Percentiles rank a stretch among this genome's conserved stretches.
These are phyloP conservation scores for Benthosema pterotum DNA, from an alignment of 2,797 vertebrate species.

Conservation along the genomic window DNA sequence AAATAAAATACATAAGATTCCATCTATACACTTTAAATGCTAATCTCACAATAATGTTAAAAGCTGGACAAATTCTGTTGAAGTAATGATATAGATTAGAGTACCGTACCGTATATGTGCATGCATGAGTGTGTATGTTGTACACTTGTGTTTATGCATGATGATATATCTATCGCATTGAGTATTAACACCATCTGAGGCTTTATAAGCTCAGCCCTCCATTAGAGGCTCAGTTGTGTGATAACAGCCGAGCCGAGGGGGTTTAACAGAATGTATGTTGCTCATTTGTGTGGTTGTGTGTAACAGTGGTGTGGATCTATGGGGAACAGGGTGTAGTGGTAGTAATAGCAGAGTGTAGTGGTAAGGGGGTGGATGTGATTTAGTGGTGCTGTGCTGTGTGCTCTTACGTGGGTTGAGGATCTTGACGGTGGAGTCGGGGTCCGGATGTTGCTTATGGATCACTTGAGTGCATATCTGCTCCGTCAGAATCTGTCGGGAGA, in stretches of 20 bases:
- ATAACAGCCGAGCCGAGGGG: slow-evolving; percentile 47
- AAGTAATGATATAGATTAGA: neutral
- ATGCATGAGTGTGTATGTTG: too few relatives aligned
- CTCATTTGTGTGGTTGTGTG: slow-evolving; percentile 67
- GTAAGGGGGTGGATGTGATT: slow-evolving; percentile 63
- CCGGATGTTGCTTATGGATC: slow-evolving; percentile 97
- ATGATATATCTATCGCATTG: slow-evolving; percentile 39
- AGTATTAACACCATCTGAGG: slow-evolving; percentile 25
- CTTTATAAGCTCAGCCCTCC: slow-evolving; percentile 31
- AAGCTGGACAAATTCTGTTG: neutral
- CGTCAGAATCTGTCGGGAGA: slow-evolving; percentile 89
- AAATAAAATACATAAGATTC: neutral
- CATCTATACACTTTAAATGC: neutral
- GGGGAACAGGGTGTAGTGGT: slow-evolving; percentile 49
- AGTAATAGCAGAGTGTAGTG: slow-evolving; percentile 39
- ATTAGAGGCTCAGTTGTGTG: slow-evolving; percentile 35
- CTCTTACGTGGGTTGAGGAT: slow-evolving; percentile 98
- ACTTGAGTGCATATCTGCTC: slow-evolving; percentile 99
- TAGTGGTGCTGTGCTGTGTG: slow-evolving; percentile 50
- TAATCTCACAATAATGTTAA: too few relatives aligned
- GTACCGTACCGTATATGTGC: too few relatives aligned
- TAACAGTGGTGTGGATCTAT: slow-evolving; percentile 41
- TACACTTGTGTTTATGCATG: too few relatives aligned
- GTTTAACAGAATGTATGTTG: slow-evolving; percentile 57
- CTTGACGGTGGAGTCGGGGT: slow-evolving; percentile 96